phyloP scores from a whole-genome alignment of 2,797 vertebrate species.

The Acridotheres tristis region DNA sequence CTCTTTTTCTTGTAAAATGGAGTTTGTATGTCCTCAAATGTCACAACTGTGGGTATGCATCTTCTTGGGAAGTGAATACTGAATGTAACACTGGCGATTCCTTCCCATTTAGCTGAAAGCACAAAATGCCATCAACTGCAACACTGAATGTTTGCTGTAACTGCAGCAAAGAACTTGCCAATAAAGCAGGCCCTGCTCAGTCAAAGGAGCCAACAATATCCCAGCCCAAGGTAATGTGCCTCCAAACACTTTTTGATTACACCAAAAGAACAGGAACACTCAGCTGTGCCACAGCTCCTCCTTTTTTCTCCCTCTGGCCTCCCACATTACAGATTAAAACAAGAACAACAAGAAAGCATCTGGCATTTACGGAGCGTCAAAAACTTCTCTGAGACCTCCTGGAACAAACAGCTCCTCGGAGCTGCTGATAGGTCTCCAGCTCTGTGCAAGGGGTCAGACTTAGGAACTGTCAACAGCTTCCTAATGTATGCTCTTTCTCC shows the following conservation, averaged over 20 bases:
- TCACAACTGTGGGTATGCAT: neutral
- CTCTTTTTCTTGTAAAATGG: neutral
- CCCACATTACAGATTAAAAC: conserved; percentile 67
- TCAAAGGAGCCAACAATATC: neutral
- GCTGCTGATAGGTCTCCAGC: conserved; percentile 71
- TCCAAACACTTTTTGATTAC: neutral
- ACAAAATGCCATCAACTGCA: neutral
- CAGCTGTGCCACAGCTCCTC: neutral
- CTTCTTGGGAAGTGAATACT: neutral
- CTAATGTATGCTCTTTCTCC: conserved; percentile 69
- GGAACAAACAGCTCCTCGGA: conserved; percentile 69
- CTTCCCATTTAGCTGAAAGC: neutral
- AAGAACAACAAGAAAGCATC: conserved; percentile 51
- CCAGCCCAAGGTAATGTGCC: neutral
- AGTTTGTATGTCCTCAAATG: neutral
- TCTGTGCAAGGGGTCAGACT: conserved; percentile 67
- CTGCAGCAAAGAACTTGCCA: neutral
- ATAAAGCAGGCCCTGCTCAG: neutral
- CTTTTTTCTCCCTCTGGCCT: neutral
- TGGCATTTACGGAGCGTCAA: conserved; percentile 69
- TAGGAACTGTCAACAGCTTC: conserved; percentile 76
- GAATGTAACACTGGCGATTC: neutral
- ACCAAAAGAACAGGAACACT: neutral
- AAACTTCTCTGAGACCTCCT: conserved; percentile 64
- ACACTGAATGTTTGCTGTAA: neutral